Evolutionary conservation across 2,113 vertebrate species (phyloP).

Genomic region (Blennius ocellaris): DNA sequence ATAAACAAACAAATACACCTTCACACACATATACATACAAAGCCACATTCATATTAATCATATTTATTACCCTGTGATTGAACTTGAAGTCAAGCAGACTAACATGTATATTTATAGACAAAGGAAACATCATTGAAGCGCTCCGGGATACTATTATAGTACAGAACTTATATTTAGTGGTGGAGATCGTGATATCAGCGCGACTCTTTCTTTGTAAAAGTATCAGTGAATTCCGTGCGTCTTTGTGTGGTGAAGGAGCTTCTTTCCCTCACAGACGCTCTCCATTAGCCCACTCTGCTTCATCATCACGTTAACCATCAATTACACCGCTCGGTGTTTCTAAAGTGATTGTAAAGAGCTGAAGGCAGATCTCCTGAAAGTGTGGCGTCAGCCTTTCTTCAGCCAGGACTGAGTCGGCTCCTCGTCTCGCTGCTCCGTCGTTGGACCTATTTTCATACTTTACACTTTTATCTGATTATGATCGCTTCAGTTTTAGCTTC

Average conservation of each 20-base stretch:
- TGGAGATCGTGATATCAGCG: not conserved
- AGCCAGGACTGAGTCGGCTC: constrained; percentile 10
- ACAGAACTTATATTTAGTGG: not conserved
- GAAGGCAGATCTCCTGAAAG: constrained; percentile 6
- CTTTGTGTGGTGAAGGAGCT: not conserved
- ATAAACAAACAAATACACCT: constrained; percentile 3
- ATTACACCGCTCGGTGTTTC: constrained; percentile 25
- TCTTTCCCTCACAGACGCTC: not conserved
- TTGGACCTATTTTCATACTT: constrained; percentile 32
- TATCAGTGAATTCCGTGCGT: not conserved
- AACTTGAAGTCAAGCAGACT: constrained; percentile 25
- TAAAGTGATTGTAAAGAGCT: constrained; percentile 28
- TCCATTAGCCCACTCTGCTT: not conserved
- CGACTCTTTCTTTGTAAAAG: not conserved
- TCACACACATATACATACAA: not conserved
- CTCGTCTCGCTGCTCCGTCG: constrained; percentile 32
- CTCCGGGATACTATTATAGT: not conserved
- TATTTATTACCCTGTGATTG: constrained; percentile 38
- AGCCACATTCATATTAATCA: constrained; percentile 30
- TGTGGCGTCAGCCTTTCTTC: constrained; percentile 13
- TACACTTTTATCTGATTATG: constrained; percentile 6
- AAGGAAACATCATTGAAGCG: not conserved
- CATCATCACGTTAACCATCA: constrained; percentile 33
- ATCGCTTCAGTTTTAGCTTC: constrained; percentile 15
- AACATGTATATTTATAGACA: constrained; percentile 18